Percentiles rank a stretch among this genome's conserved stretches.
Conservation (phyloP, 2,113 vertebrate genomes). For the Apteryx mantelli region DNA sequence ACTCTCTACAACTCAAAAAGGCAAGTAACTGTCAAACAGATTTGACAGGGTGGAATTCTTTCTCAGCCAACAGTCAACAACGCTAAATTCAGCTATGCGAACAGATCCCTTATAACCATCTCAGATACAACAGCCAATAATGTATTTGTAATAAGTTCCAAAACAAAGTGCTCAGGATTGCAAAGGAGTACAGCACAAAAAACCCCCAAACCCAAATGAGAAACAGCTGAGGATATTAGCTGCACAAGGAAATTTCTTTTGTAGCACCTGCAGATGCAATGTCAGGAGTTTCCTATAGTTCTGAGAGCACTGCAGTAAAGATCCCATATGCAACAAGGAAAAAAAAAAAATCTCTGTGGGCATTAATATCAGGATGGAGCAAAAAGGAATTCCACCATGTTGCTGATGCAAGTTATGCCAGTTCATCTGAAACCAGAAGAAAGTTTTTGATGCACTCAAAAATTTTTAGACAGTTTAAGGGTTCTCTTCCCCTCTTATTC, state of each 20-base stretch:
- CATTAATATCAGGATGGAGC: not conserved
- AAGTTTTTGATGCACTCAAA: not conserved
- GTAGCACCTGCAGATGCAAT: not conserved
- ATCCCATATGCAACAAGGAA: not conserved
- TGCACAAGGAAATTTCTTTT: not conserved
- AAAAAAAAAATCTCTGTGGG: not conserved
- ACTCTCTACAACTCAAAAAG: not conserved
- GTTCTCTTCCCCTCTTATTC: not conserved
- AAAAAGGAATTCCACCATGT: not conserved
- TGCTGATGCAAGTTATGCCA: not conserved
- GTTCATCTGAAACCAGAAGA: not conserved
- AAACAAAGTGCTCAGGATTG: not conserved
- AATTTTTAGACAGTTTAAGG: not conserved
- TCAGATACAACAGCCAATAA: not conserved
- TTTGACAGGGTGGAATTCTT: not conserved
- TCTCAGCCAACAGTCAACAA: not conserved
- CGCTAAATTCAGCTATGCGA: not conserved
- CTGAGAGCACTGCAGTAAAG: not conserved
- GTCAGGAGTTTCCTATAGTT: not conserved
- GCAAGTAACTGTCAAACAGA: not conserved
- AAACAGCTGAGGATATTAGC: not conserved
- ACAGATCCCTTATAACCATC: not conserved
- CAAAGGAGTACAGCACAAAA: not conserved
- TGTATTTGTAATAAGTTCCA: not conserved
- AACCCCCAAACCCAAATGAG: too few species aligned